Base-by-base conservation (phyloP, 2,888 invertebrate species). In the Drosophila putrida region DNA sequence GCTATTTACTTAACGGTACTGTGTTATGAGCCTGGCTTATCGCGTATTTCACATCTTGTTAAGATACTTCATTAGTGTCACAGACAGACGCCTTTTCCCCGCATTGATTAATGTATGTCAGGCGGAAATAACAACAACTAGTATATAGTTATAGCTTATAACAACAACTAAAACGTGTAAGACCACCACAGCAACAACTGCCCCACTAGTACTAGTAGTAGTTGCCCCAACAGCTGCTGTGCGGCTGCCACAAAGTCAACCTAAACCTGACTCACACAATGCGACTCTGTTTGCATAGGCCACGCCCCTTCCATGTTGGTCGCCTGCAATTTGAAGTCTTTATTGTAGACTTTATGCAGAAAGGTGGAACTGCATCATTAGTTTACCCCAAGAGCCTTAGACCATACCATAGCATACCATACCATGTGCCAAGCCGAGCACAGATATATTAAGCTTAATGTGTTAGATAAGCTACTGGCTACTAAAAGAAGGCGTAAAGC, bases 51-150 rank as follows among this genome's bases (percentile, higher is more conserved):
- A 57, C 71, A 84, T 88, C 88, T 80, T 77, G 86, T 86, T 71
- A 78, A 75, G 77, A 86, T 80, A 84, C 84, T 88, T 85, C 87
- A 85, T 85, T 85, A 85, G 84, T 81, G 88, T 86, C 85, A 81
- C 69, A 63, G 44, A 68, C 59, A 43, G 75, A 68, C 78, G 71
- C 73, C 75, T 20, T 20, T 78, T 61, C 49, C 46, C 44, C 38
- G 63, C 70, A 67, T 75, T 88, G 85, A 85, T 85, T 85, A 85
- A 85, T 85, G 87, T 81, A 53, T 80, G 80, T 78, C 88, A 82
- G 81, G 44, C 70, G 70, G 63, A 68, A 73, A 69, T 11, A 47
- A 28, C 31, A 44, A 20, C 71, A 43, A 11, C 66, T 20, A 31
- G 8, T 6, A 31, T 20, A 2, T 31, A 31, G 31, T 6, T 8